A percentile compares a stretch with the other conserved stretches of the same genome.
Conservation (phyloP, 2,888 invertebrate genomes). For the Sabatieria punctata region DNA sequence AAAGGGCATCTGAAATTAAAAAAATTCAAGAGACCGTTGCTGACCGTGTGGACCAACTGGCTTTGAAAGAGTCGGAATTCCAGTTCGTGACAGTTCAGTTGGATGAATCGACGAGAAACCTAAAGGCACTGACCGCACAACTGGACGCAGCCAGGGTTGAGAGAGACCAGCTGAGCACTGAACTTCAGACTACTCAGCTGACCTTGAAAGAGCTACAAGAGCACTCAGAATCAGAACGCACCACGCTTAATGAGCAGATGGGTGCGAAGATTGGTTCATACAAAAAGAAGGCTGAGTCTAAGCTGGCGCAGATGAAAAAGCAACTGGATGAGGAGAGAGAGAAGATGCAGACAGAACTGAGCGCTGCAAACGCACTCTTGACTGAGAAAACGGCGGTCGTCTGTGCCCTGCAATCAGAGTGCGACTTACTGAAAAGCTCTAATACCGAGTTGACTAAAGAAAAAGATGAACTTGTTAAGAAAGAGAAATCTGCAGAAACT, state of each 20-base stretch:
- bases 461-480: no score
- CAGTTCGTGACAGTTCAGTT: background rate
- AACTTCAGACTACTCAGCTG: background rate
- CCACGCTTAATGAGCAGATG: background rate
- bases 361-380: no score
- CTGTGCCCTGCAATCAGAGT: no score
- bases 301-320: conserved; percentile 1
- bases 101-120: background rate
- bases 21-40: conserved; percentile 9
- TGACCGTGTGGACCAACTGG: background rate
- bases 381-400: no score
- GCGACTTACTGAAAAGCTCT: no score
- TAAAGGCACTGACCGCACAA: background rate
- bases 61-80: background rate
- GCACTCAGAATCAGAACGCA: background rate
- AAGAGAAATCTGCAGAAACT: no score
- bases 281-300: conserved; percentile 5
- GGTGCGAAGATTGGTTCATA: background rate
- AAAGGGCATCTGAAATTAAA: conserved; percentile 14
- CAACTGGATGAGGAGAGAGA: conserved; percentile 9
- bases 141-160: conserved; percentile 15
- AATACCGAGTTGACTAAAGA: no score
- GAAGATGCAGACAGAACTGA: no score
- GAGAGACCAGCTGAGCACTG: conserved; percentile 13
- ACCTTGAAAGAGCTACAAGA: background rate